phyloP scores from a whole-genome alignment of 2,797 vertebrate genomes.

The Xenentodon cancila region DNA sequence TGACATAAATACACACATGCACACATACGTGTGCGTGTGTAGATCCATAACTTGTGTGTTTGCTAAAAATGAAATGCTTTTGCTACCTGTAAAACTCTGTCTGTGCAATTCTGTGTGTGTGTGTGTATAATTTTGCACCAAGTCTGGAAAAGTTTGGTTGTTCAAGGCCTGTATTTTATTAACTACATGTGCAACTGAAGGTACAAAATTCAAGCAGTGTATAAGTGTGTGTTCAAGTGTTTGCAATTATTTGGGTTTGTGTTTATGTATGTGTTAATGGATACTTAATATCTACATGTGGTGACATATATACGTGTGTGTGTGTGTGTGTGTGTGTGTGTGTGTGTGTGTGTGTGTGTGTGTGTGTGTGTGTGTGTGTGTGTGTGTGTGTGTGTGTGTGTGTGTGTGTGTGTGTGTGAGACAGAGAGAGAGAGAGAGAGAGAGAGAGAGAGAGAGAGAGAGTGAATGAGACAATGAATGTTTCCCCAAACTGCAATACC shows the following conservation, averaged over 20 bases:
- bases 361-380: slow-evolving; percentile 11
- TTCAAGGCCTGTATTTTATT: slow-evolving; percentile 34
- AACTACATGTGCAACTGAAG: slow-evolving; percentile 14
- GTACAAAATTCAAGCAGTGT: slow-evolving; percentile 8
- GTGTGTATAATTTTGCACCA: background rate
- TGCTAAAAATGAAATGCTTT: background rate
- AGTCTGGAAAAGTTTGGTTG: slow-evolving; percentile 11
- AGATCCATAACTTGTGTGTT: background rate
- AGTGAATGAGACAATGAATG: slow-evolving; percentile 10
- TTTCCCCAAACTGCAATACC: slow-evolving; percentile 24
- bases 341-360: background rate
- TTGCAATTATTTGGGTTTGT: slow-evolving; percentile 48
- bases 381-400: background rate
- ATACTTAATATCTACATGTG: slow-evolving; percentile 70
- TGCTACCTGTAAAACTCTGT: background rate
- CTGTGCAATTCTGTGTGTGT: background rate
- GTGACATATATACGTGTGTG: slow-evolving; percentile 54
- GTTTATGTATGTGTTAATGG: slow-evolving; percentile 69
- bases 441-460: slow-evolving; percentile 16
- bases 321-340: slow-evolving; percentile 18
- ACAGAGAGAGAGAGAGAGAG: no score
- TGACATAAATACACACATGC: slow-evolving; percentile 16
- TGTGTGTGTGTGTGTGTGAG: slow-evolving; percentile 13
- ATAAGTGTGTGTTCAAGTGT: slow-evolving; percentile 33
- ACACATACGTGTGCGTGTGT: background rate